Evolutionary conservation across 2,888 invertebrate species (phyloP), one percentile per base, ranked within the genome.

Genomic region (Melipona bicolor): DNA sequence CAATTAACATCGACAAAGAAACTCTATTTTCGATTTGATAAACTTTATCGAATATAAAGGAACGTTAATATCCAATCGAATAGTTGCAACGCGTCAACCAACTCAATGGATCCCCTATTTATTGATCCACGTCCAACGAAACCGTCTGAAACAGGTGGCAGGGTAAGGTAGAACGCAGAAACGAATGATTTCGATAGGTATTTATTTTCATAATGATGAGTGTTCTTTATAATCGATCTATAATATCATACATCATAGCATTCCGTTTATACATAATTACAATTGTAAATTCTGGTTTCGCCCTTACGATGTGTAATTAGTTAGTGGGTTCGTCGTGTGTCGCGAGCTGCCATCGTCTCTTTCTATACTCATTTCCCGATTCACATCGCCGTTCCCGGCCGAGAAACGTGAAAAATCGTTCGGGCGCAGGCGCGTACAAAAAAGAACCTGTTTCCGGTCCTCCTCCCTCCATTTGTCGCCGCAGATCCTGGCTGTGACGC

Each of bases 191-290:
- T 90, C 88, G 88, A 92, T 92, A 91, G 90, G 89, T 92, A 91
- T 92, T 93, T 93, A 91, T 91, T 91, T 92, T 94, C 91, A 92
- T 94, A 93, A 93, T 94, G 93, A 94, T 94, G 94, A 93, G 92
- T 93, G 93, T 94, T 93, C 90, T 93, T 94, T 93, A 94, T 94
- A 94, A 94, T 94, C 93, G 94, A 93, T 94, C 94, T 94, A 94
- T 94, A 94, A 94, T 94, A 94, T 83, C 81, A 83, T 94, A 94
- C 94, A 94, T 94, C 93, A 93, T 94, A 94, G 94, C 94, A 92
- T 94, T 94, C 92, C 90, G 91, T 94, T 94, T 94, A 94, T 94
- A 94, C 94, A 94, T 94, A 94, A 94, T 94, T 94, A 94, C 94
- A 94, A 92, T 93, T 92, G 93, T 93, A 94, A 92, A 93, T 93